A percentile compares a stretch with the other conserved stretches of the same genome.
Evolutionary conservation across 2,797 vertebrate genomes (phyloP).

Genomic region (Darevskia nairensis): DNA sequence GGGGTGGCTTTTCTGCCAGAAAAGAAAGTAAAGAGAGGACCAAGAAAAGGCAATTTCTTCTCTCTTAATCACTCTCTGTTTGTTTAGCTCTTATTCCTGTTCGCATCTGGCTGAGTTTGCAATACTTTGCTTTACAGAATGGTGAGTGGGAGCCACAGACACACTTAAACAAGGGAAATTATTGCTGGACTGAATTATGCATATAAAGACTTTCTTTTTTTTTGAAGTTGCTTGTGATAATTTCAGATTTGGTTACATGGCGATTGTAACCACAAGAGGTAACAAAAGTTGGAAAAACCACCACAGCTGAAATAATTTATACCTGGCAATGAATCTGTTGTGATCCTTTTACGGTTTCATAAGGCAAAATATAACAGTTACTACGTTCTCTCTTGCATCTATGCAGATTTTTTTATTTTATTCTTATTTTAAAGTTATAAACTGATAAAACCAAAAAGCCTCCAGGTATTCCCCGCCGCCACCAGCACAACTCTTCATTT

Average conservation of each 20-base stretch:
- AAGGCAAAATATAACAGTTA: not conserved
- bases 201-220: not conserved
- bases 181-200: not conserved
- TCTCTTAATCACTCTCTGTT: slow-evolving; percentile 64
- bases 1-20: slow-evolving; percentile 42
- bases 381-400: not conserved
- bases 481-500: not conserved
- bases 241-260: not conserved
- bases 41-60: slow-evolving; percentile 45
- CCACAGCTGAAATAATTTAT: not conserved
- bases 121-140: slow-evolving; percentile 36
- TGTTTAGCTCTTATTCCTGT: slow-evolving; percentile 52
- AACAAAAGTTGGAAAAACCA: not conserved
- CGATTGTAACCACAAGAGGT: not conserved
- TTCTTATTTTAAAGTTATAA: not conserved
- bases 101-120: slow-evolving; percentile 39
- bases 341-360: not conserved
- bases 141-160: too few relatives aligned
- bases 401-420: not conserved
- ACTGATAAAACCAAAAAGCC: not conserved
- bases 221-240: not conserved
- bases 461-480: not conserved
- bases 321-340: not conserved
- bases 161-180: not conserved
- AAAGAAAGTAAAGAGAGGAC: slow-evolving; percentile 6